A percentile compares a stretch with the other conserved stretches of the same genome.
Evolutionary conservation across 2,113 vertebrate species (phyloP).

Genomic region (Hiodon tergisus): DNA sequence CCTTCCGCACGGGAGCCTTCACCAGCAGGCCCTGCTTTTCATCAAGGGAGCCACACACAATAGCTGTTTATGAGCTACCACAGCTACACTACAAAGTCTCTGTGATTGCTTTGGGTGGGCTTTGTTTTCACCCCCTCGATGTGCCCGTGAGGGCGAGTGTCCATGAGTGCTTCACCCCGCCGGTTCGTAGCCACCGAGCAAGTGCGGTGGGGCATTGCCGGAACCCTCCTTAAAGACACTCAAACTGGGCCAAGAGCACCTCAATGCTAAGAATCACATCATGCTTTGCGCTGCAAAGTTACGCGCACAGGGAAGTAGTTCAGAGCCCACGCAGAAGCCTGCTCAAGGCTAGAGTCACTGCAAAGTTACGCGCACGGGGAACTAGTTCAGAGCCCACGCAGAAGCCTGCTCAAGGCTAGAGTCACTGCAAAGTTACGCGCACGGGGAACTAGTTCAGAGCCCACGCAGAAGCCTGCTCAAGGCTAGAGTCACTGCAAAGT

Average conservation of each 20-base stretch:
- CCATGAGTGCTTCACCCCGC: background rate
- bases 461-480: background rate
- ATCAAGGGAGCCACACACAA: conserved; percentile 2
- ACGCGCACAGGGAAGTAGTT: background rate
- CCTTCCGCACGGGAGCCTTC: conserved; percentile 8
- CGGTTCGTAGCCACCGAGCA: background rate
- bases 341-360: no score
- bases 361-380: no score
- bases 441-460: background rate
- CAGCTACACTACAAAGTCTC: conserved; percentile 1
- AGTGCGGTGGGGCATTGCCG: background rate
- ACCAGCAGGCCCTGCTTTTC: conserved; percentile 11
- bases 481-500: no score
- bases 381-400: no score
- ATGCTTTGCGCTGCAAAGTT: background rate
- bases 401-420: background rate
- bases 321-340: background rate
- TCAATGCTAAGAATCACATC: background rate
- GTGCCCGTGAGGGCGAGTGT: background rate
- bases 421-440: conserved; percentile 1
- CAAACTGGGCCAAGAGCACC: conserved; percentile 1
- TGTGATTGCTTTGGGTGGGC: background rate
- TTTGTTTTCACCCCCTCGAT: background rate
- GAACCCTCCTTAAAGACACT: background rate
- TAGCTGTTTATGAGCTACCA: background rate